Evolutionary conservation across 1,140 invertebrate genomes (phyloP), one percentile per base, ranked within the genome.

Genomic region (Drosophila repletoides): DNA sequence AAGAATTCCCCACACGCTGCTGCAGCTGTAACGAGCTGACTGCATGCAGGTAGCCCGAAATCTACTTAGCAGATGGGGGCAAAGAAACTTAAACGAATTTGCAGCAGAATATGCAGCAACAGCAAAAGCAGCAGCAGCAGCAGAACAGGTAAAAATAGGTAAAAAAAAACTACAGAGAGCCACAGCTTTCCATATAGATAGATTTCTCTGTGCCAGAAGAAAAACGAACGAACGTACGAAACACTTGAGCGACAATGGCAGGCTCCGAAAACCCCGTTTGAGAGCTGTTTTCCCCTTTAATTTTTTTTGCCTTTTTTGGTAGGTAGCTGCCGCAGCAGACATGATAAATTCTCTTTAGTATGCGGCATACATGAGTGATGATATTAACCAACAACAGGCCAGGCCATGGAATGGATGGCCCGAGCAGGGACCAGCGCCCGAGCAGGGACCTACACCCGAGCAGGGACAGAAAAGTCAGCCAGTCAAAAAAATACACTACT

Each of bases 281-380:
- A 45, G 67, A 29, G 36, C 61, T 31, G 10, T 34, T 21, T n/a
- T 41, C 6, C 17, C 12, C 7, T 12, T 5, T 41, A 5, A 28
- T 21, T 31, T 29, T 48, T 15, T 43, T 43, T 21, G 19, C 19
- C 7, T 10, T 15, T 43, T 43, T 43, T 29, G n/a, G n/a, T n/a
- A n/a, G n/a, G n/a, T 19, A 61, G 63, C 66, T 64, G 71, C 76
- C 69, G 76, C 76, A 76, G 48, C 74, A 84, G 79, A 84, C 73
- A 83, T 83, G 79, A 83, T 83, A 83, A 83, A 83, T 83, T 83
- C 79, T 83, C 79, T 83, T 83, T 84, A 83, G 79, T 83, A 84
- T 83, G 79, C 79, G 79, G 79, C 79, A 84, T 84, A 84, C 79
- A 83, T 83, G 79, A 83, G 79, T 83, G 79, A 83, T 83, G 79